phyloP scores from a whole-genome alignment of 2,113 vertebrate species.

The Odobenus rosmarus region DNA sequence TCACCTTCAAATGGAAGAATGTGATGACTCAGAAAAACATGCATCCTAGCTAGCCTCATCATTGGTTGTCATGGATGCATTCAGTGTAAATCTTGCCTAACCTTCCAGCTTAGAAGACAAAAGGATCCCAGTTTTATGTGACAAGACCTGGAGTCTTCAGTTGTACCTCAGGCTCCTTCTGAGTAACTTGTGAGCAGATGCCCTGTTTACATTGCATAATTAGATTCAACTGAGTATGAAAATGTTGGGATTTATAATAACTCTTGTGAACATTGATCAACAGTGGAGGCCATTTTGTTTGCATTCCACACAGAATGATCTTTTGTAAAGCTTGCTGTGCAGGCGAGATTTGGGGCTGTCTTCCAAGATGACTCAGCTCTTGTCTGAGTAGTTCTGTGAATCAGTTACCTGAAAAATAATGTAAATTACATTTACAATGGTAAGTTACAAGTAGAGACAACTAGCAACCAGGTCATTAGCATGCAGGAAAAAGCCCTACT shows the following conservation, averaged over 20 bases:
- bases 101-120: neutral
- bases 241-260: slow-evolving; percentile 43
- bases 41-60: neutral
- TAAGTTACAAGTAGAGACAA: slow-evolving; percentile 58
- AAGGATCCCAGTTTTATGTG: neutral
- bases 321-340: slow-evolving; percentile 56
- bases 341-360: slow-evolving; percentile 55
- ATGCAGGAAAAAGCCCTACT: neutral
- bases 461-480: neutral
- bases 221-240: slow-evolving; percentile 33
- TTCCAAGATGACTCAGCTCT: slow-evolving; percentile 77
- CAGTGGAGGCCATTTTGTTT: slow-evolving; percentile 48
- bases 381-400: slow-evolving; percentile 62
- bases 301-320: slow-evolving; percentile 36
- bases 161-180: neutral
- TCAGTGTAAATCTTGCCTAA: neutral
- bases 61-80: neutral
- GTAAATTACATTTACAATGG: slow-evolving; percentile 56
- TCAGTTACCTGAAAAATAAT: slow-evolving; percentile 71
- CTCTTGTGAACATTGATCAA: slow-evolving; percentile 41
- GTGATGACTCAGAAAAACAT: slow-evolving; percentile 18
- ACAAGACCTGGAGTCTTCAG: neutral
- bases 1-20: slow-evolving; percentile 21
- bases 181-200: neutral
- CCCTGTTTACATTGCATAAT: neutral